Evolutionary conservation across 2,888 invertebrate species (phyloP).

Genomic region (Sarcophaga caerulescens): DNA sequence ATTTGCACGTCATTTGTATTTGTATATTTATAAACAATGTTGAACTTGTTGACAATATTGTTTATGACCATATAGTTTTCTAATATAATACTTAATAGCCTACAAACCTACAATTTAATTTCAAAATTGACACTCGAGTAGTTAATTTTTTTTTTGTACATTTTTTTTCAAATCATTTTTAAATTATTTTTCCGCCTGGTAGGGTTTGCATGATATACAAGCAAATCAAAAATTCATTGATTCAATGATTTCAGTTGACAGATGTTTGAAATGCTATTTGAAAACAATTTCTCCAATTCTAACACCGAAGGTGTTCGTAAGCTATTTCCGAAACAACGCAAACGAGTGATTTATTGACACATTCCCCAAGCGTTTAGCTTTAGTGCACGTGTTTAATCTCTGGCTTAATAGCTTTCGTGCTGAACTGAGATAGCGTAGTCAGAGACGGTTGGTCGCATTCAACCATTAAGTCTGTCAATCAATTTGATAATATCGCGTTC

Average conservation of each 20-base stretch:
- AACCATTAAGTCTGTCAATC: conserved; percentile 26
- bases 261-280: conserved; percentile 9
- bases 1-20: not conserved
- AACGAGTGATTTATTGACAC: not conserved
- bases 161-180: too few species aligned
- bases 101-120: not conserved
- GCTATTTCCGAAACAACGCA: not conserved
- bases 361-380: not conserved
- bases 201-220: not conserved
- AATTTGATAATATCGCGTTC: conserved; percentile 15
- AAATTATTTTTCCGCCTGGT: not conserved
- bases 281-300: not conserved
- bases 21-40: not conserved
- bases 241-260: conserved; percentile 2
- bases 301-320: conserved; percentile 47
- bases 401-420: not conserved
- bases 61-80: not conserved
- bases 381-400: not conserved
- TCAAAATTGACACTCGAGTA: not conserved
- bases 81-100: not conserved
- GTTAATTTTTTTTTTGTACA: not conserved
- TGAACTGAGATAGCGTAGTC: not conserved
- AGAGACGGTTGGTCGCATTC: not conserved
- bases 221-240: not conserved
- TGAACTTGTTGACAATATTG: not conserved